Percentiles rank a stretch among this genome's conserved stretches.
These are phyloP conservation scores for Ypsolopha sequella DNA, from an alignment of 2,888 invertebrate genomes.

Conservation along the genomic window DNA sequence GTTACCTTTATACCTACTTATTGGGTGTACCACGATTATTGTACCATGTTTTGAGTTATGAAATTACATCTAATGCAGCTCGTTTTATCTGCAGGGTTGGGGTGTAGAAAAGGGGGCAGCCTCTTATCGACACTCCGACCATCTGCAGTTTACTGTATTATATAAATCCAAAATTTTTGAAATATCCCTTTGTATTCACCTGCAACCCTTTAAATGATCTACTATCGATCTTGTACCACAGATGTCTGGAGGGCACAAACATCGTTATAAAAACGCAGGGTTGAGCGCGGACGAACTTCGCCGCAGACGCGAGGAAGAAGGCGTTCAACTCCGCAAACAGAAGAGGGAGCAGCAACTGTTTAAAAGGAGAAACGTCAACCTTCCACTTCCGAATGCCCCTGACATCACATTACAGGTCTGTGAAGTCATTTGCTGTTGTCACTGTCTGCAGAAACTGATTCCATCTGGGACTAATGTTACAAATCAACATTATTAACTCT, in stretches of 20 bases:
- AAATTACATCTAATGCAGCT: too few relatives aligned
- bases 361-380: slow-evolving; percentile 88
- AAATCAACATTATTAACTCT: too few relatives aligned
- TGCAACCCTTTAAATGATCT: background rate
- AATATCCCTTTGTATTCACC: background rate
- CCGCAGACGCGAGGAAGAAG: slow-evolving; percentile 94
- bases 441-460: too few relatives aligned
- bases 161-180: background rate
- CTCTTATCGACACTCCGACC: too few relatives aligned
- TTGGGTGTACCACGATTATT: too few relatives aligned
- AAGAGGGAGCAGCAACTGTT: slow-evolving; percentile 95
- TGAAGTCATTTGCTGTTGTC: background rate
- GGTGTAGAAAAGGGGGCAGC: too few relatives aligned
- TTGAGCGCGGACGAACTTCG: slow-evolving; percentile 93
- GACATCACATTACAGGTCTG: slow-evolving; percentile 45
- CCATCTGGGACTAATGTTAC: too few relatives aligned
- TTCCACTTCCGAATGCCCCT: slow-evolving; percentile 44
- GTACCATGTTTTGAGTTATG: too few relatives aligned
- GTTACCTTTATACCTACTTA: too few relatives aligned
- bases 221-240: slow-evolving; percentile 20
- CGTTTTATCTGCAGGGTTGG: too few relatives aligned
- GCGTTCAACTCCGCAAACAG: slow-evolving; percentile 94
- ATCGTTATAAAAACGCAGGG: slow-evolving; percentile 95
- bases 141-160: background rate
- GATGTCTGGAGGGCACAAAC: slow-evolving; percentile 91